Evolutionary conservation across 2,113 vertebrate genomes (phyloP).

Genomic region (Tragelaphus buxtoni): DNA sequence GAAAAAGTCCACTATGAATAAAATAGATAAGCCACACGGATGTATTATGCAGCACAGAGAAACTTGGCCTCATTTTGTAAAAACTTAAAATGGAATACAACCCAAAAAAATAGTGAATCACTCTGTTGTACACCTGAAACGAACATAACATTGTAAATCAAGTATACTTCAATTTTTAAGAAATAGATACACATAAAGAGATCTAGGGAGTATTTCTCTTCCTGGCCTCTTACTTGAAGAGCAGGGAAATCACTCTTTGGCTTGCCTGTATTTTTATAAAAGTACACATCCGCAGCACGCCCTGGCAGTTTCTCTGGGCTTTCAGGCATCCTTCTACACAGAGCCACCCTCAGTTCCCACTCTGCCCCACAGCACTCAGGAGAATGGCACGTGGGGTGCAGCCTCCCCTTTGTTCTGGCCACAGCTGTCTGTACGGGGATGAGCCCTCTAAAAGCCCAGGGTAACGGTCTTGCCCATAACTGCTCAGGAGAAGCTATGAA

Average conservation of each 20-base stretch:
- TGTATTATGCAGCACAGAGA: neutral
- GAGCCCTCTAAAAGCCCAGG: conserved; percentile 18
- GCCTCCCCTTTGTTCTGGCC: conserved; percentile 46
- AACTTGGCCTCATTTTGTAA: neutral
- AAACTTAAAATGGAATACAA: neutral
- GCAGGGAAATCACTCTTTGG: neutral
- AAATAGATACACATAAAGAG: neutral
- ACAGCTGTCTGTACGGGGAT: conserved; percentile 32
- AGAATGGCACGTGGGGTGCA: neutral
- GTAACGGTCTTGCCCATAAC: conserved; percentile 65
- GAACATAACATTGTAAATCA: neutral
- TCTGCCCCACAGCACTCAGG: neutral
- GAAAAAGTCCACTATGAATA: too few species aligned
- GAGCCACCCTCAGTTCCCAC: neutral
- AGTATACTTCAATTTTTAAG: neutral
- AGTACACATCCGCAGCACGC: neutral
- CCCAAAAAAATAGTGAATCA: neutral
- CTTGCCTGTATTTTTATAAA: neutral
- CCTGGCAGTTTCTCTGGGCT: neutral
- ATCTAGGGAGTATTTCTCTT: neutral
- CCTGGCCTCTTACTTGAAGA: neutral
- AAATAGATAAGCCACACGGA: neutral
- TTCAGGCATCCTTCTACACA: neutral
- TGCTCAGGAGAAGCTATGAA: conserved; percentile 50
- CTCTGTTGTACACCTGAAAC: neutral